A percentile compares a stretch with the other conserved stretches of the same genome.
phyloP scores from a whole-genome alignment of 2,888 invertebrate species.

The Phortica magna region DNA sequence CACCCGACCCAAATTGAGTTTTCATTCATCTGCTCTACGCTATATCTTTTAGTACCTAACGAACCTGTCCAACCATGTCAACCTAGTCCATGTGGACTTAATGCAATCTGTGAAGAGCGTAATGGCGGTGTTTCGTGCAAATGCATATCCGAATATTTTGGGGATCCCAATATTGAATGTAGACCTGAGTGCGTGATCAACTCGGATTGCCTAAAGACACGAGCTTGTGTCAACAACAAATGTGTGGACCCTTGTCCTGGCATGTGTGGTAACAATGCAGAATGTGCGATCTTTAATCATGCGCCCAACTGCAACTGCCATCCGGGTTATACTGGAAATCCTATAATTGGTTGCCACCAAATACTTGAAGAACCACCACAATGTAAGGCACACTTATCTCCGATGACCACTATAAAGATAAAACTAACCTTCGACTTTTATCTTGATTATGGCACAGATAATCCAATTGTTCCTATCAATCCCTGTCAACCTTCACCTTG shows the following conservation, averaged over 20 bases:
- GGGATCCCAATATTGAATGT: constrained; percentile 83
- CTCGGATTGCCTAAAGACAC: constrained; percentile 82
- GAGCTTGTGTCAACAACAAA: constrained; percentile 86
- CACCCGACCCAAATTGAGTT: constrained; percentile 29
- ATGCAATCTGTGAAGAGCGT: constrained; percentile 83
- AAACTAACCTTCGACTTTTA: constrained; percentile 52
- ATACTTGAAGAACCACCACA: constrained; percentile 60
- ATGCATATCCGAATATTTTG: constrained; percentile 82
- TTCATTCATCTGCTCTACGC: background rate
- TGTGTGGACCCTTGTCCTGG: constrained; percentile 91
- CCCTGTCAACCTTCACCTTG: constrained; percentile 86
- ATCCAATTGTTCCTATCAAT: constrained; percentile 75
- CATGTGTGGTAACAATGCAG: constrained; percentile 89
- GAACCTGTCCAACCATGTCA: constrained; percentile 81
- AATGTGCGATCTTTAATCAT: constrained; percentile 84
- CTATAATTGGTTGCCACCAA: constrained; percentile 79
- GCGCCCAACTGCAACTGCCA: constrained; percentile 83
- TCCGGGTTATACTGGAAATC: constrained; percentile 82
- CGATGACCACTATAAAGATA: constrained; percentile 1
- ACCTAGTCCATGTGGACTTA: constrained; percentile 84
- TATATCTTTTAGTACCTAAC: constrained; percentile 75
- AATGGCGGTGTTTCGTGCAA: constrained; percentile 83
- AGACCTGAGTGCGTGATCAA: constrained; percentile 84
- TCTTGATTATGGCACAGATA: constrained; percentile 56
- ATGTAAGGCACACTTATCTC: constrained; percentile 67